A percentile compares a stretch with the other conserved stretches of the same genome.
Evolutionary conservation across 2,113 vertebrate species (phyloP).

Genomic region (Lepidothrix coronata): DNA sequence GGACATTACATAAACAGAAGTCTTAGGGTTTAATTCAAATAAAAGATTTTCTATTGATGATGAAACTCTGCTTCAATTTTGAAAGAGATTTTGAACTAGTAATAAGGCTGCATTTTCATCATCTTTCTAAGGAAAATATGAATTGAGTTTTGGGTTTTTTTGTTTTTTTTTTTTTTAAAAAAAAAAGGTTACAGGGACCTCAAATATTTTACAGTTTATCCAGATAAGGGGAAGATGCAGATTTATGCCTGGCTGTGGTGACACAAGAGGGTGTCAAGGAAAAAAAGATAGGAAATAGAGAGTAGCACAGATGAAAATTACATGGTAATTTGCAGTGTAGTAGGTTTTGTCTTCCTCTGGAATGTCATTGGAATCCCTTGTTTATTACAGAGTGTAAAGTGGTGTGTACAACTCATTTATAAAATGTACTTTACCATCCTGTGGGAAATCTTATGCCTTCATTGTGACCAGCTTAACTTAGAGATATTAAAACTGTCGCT

Average conservation of each 20-base stretch:
- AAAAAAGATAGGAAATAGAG: neutral
- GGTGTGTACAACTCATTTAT: neutral
- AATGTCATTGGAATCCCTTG: neutral
- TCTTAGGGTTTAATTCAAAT: slow-evolving; percentile 11
- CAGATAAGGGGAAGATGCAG: neutral
- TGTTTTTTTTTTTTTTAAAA: neutral
- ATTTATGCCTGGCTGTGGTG: neutral
- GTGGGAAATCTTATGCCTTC: neutral
- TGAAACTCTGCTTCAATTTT: neutral
- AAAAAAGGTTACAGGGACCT: neutral
- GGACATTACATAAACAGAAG: neutral
- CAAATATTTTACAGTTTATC: neutral
- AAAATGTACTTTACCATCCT: slow-evolving; percentile 21
- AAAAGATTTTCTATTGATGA: neutral
- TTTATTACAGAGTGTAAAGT: neutral
- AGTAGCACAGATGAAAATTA: neutral
- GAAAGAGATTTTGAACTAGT: neutral
- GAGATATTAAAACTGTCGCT: neutral
- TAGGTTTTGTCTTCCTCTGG: neutral
- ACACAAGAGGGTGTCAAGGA: neutral
- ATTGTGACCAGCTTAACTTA: neutral
- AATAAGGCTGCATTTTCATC: neutral
- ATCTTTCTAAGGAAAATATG: neutral
- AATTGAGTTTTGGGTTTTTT: neutral
- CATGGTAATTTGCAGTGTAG: neutral